These are phyloP conservation scores for Garra rufa DNA, from an alignment of 2,113 vertebrate species.

Conservation along the genomic window DNA sequence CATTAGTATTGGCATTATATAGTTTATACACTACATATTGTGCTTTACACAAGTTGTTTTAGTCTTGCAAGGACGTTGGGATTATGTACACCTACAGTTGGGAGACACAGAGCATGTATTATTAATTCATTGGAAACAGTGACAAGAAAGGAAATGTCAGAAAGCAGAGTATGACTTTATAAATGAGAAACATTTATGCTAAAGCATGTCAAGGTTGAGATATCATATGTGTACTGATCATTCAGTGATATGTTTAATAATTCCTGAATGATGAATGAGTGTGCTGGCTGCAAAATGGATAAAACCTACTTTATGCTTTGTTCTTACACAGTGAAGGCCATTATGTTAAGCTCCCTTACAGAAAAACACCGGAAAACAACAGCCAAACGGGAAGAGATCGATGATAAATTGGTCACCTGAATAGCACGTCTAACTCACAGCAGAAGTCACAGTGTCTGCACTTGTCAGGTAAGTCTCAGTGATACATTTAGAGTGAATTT, in stretches of 20 bases:
- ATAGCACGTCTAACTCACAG: background rate
- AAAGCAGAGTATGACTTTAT: constrained; percentile 12
- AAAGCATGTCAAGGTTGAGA: constrained; percentile 17
- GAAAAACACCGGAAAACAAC: constrained; percentile 1
- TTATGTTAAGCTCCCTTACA: background rate
- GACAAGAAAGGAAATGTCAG: background rate
- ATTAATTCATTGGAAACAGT: background rate
- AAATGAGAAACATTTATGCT: constrained; percentile 32
- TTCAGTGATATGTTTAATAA: constrained; percentile 8
- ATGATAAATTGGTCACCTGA: constrained; percentile 12
- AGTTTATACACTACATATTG: too few relatives aligned
- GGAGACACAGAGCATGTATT: background rate
- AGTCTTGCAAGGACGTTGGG: background rate
- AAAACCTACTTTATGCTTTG: constrained; percentile 25
- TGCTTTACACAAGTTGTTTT: background rate
- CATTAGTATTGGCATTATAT: too few relatives aligned
- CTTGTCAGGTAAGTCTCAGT: background rate
- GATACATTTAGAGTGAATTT: background rate
- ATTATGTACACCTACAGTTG: too few relatives aligned
- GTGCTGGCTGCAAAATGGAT: constrained; percentile 9
- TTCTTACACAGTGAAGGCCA: background rate
- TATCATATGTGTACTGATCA: constrained; percentile 10
- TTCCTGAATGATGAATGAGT: constrained; percentile 26
- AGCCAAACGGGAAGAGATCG: constrained; percentile 5
- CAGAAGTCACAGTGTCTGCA: background rate